Conservation (phyloP, 2,888 invertebrate genomes). For the Phymatocera aterrima region DNA sequence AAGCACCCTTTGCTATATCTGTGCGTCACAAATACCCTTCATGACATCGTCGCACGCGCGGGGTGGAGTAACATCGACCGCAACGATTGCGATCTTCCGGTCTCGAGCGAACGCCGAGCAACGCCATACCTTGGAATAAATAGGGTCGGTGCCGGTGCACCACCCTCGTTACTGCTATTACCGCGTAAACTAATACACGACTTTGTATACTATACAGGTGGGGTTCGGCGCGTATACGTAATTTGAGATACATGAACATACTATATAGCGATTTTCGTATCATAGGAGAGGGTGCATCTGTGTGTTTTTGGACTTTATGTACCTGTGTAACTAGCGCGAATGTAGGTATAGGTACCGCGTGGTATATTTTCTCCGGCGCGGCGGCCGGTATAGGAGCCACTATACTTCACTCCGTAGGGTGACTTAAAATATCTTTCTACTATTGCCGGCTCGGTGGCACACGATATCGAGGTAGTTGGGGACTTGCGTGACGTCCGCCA, state of each 20-base stretch:
- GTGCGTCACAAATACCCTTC: conserved; percentile 30
- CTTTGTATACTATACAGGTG: conserved; percentile 9
- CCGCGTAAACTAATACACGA: conserved; percentile 36
- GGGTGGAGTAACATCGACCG: conserved; percentile 27
- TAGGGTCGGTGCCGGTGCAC: conserved; percentile 15
- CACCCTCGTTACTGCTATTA: conserved; percentile 31
- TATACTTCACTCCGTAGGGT: conserved; percentile 37
- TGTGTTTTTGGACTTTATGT: not conserved
- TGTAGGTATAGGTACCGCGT: not conserved
- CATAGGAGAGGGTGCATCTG: not conserved
- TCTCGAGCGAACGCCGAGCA: conserved; percentile 20
- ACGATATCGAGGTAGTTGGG: conserved; percentile 35
- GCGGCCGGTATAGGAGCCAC: conserved; percentile 8
- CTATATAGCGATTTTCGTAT: not conserved
- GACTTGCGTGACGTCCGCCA: conserved; percentile 46
- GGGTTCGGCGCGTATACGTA: not conserved
- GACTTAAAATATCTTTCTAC: conserved; percentile 47
- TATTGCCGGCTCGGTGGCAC: conserved; percentile 42
- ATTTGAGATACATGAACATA: not conserved
- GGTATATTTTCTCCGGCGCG: conserved; percentile 6
- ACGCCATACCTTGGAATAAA: conserved; percentile 16
- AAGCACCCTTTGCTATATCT: conserved; percentile 12
- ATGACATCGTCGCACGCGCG: conserved; percentile 15
- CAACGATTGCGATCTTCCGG: conserved; percentile 42
- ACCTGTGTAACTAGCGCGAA: not conserved